These are phyloP conservation scores for Cladopsammia gracilis DNA, from an alignment of 64 coral and sea anemone genomes.

Conservation along the genomic window DNA sequence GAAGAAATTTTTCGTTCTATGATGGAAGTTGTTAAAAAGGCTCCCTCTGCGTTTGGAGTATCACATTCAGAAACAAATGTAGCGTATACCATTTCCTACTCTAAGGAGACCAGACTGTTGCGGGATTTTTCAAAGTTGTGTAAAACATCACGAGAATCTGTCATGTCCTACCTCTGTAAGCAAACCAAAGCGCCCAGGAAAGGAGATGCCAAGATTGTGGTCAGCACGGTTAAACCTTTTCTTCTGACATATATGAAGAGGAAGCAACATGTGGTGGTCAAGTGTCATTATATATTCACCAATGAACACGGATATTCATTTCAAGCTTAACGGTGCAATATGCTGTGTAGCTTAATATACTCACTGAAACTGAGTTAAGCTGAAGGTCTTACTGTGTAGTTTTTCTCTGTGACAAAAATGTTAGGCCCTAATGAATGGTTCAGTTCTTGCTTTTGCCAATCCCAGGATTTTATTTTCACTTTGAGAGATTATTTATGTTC, in stretches of 20 bases:
- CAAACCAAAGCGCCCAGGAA: conserved; percentile 39
- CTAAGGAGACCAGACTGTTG: conserved; percentile 43
- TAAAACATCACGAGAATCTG: conserved; percentile 48
- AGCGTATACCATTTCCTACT: conserved; percentile 40
- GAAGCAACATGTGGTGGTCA: conserved; percentile 55
- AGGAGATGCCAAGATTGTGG: conserved; percentile 18
- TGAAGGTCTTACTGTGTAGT: too few species aligned
- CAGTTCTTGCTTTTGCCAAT: conserved; percentile 13
- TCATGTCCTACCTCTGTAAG: conserved; percentile 38
- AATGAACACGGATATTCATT: conserved; percentile 63
- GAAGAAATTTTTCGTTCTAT: conserved; percentile 47
- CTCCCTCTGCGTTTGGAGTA: conserved; percentile 51
- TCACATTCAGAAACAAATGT: conserved; percentile 41
- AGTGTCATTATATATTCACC: conserved; percentile 52
- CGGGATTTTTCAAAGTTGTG: conserved; percentile 57
- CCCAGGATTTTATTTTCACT: conserved; percentile 18
- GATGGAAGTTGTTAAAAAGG: conserved; percentile 55
- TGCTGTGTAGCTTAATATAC: conserved; percentile 14
- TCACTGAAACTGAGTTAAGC: not conserved
- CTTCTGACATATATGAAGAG: conserved; percentile 30
- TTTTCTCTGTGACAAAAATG: not conserved
- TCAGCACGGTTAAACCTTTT: conserved; percentile 29
- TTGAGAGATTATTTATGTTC: conserved; percentile 36
- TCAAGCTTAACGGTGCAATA: conserved; percentile 5
- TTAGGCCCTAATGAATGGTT: conserved; percentile 5